Evolutionary conservation across 1,140 invertebrate genomes (phyloP).

Genomic region (Sitodiplosis mosellana): DNA sequence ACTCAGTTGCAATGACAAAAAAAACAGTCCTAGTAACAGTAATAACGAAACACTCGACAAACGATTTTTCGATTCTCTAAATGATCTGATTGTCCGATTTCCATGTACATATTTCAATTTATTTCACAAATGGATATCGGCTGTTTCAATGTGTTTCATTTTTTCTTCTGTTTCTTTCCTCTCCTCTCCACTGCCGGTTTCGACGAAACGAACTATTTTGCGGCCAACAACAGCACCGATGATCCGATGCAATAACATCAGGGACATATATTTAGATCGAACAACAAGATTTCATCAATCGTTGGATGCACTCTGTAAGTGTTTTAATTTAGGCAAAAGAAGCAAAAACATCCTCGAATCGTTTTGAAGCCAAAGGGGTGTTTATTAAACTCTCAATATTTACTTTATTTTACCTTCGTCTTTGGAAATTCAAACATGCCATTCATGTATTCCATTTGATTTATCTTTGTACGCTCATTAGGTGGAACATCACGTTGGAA

Average conservation of each 20-base stretch:
- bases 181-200: no score
- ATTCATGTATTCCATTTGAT: not conserved
- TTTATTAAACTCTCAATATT: constrained; percentile 7
- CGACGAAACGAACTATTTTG: constrained; percentile 9
- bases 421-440: no score
- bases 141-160: no score
- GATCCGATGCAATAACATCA: constrained; percentile 5
- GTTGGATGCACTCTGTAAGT: constrained; percentile 31
- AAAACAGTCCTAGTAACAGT: no score
- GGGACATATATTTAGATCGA: constrained; percentile 35
- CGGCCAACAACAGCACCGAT: constrained; percentile 1
- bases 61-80: no score
- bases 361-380: constrained; percentile 77
- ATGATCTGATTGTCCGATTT: no score
- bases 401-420: constrained; percentile 1
- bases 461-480: constrained; percentile 18
- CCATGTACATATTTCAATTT: no score
- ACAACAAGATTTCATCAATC: constrained; percentile 54
- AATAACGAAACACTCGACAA: no score
- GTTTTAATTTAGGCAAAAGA: no score
- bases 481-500: constrained; percentile 87
- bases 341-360: constrained; percentile 70
- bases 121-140: no score
- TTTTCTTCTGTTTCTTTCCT: no score
- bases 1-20: no score